phyloP scores from a whole-genome alignment of 2,888 invertebrate genomes.

The Alentia gelatinosa region DNA sequence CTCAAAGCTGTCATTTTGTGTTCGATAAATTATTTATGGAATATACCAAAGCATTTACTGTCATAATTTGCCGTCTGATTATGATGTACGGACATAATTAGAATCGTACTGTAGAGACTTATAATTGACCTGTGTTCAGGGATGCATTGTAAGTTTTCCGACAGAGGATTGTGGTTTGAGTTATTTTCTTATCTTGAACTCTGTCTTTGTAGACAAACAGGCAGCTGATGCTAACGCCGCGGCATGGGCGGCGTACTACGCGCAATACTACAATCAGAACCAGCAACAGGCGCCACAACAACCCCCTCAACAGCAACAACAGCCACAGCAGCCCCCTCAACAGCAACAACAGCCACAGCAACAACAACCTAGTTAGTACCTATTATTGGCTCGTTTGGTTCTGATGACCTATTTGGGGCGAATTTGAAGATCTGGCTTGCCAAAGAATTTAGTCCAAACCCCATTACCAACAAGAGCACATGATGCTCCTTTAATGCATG shows the following conservation, averaged over 20 bases:
- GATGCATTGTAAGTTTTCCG: neutral
- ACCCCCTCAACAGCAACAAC: slow-evolving; percentile 69
- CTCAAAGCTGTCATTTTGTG: too few species aligned
- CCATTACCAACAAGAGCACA: too few species aligned
- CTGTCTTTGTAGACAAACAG: slow-evolving; percentile 57
- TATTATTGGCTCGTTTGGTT: too few species aligned
- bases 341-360: slow-evolving; percentile 49
- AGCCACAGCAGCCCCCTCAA: slow-evolving; percentile 64
- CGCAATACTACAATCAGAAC: slow-evolving; percentile 80
- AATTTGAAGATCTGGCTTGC: too few species aligned
- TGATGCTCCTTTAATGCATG: too few species aligned
- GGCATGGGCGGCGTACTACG: slow-evolving; percentile 82
- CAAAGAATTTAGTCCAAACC: too few species aligned
- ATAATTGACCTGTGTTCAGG: neutral
- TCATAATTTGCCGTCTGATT: too few species aligned
- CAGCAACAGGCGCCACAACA: slow-evolving; percentile 66
- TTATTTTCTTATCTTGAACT: neutral
- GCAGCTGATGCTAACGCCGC: slow-evolving; percentile 80
- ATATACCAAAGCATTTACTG: too few species aligned
- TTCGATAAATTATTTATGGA: too few species aligned
- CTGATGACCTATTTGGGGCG: too few species aligned
- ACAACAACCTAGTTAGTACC: slow-evolving; percentile 28
- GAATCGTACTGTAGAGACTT: too few species aligned
- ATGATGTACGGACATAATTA: too few species aligned
- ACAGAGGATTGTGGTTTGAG: neutral